These are phyloP conservation scores for Corythoichthys haematopterus DNA, from an alignment of 2,113 vertebrate species.

Conservation along the genomic window DNA sequence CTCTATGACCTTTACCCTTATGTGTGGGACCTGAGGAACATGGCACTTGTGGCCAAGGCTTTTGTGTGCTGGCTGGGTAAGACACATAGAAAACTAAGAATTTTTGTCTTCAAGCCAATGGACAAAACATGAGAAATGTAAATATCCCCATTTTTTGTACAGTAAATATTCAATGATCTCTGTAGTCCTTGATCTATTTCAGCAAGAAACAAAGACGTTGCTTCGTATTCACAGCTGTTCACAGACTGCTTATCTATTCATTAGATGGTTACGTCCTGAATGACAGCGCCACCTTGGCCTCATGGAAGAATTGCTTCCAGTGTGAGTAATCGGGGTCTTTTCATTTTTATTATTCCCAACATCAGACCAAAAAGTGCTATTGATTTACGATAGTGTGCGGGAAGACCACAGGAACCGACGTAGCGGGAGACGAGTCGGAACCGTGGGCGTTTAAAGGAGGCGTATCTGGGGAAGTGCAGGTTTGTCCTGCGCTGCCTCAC, in stretches of 20 bases:
- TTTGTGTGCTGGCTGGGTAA: constrained; percentile 81
- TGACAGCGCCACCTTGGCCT: constrained; percentile 66
- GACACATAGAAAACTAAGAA: constrained; percentile 7
- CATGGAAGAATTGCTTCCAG: constrained; percentile 83
- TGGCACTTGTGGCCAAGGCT: constrained; percentile 75
- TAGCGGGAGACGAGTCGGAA: constrained; percentile 70
- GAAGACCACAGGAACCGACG: constrained; percentile 61
- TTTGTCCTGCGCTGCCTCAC: constrained; percentile 36
- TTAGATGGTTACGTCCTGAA: constrained; percentile 77
- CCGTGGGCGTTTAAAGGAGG: constrained; percentile 79
- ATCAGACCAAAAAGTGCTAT: not conserved
- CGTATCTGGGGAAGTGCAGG: constrained; percentile 83
- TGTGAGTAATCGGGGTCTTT: constrained; percentile 68
- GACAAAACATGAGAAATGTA: too few relatives aligned
- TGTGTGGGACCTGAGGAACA: constrained; percentile 83
- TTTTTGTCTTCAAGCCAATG: too few relatives aligned
- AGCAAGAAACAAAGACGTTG: too few relatives aligned
- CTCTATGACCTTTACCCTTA: constrained; percentile 85
- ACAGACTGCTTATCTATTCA: not conserved
- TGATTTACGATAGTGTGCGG: constrained; percentile 74
- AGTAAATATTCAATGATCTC: too few relatives aligned
- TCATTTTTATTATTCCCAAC: not conserved
- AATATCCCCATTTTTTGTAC: too few relatives aligned
- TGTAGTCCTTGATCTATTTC: too few relatives aligned
- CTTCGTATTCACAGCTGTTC: not conserved